phyloP scores from a whole-genome alignment of 2,888 invertebrate species.

The Leucophenga maculata region DNA sequence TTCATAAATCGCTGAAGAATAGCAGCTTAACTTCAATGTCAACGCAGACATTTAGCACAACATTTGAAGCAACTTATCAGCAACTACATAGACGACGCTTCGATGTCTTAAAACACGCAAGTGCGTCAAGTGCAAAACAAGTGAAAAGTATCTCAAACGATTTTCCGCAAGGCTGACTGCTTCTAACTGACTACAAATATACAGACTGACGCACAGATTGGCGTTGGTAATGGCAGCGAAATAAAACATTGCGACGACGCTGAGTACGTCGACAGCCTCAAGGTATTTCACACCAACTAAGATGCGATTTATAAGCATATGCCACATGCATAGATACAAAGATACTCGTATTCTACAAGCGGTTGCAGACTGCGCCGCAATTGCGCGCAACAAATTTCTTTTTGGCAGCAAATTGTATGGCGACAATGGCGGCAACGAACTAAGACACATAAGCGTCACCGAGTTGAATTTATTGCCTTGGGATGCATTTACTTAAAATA shows the following conservation, averaged over 20 bases:
- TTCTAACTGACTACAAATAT: slow-evolving; percentile 56
- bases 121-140: slow-evolving; percentile 57
- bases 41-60: slow-evolving; percentile 18
- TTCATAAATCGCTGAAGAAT: too few relatives aligned
- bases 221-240: slow-evolving; percentile 39
- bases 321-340: neutral
- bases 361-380: slow-evolving; percentile 15
- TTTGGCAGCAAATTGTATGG: neutral
- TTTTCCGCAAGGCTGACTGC: slow-evolving; percentile 65
- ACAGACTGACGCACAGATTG: slow-evolving; percentile 33
- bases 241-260: slow-evolving; percentile 52
- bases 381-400: neutral
- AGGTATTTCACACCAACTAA: slow-evolving; percentile 63
- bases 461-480: slow-evolving; percentile 63
- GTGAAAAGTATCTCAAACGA: slow-evolving; percentile 65
- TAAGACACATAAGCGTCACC: slow-evolving; percentile 13
- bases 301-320: neutral
- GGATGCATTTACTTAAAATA: slow-evolving; percentile 53
- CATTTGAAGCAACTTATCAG: neutral
- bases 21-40: slow-evolving; percentile 43
- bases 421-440: neutral
- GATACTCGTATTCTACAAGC: too few relatives aligned
- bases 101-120: slow-evolving; percentile 27
- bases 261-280: slow-evolving; percentile 53
- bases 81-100: neutral